Evolutionary conservation across 2,888 invertebrate species (phyloP).

Genomic region (Dasysyrphus tricinctus): DNA sequence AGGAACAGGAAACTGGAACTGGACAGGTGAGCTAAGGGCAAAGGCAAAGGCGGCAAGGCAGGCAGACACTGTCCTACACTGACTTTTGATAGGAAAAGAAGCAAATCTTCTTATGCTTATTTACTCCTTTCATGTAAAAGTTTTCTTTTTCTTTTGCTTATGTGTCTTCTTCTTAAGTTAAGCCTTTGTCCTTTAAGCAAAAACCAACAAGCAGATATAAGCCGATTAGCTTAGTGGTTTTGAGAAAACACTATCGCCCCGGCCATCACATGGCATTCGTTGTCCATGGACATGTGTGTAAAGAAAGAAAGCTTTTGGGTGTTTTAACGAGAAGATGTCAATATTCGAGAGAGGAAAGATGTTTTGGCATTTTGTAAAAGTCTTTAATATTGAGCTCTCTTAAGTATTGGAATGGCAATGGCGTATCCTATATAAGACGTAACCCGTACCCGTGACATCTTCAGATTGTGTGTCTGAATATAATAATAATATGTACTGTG

Average conservation of each 20-base stretch:
- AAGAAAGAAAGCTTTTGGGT: neutral
- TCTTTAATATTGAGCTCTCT: conserved; percentile 60
- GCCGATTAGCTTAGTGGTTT: conserved; percentile 73
- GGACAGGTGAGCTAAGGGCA: conserved; percentile 62
- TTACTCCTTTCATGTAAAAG: conserved; percentile 63
- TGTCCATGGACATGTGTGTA: conserved; percentile 26
- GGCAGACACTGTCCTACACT: conserved; percentile 6
- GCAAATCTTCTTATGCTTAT: conserved; percentile 73
- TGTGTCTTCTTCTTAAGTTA: conserved; percentile 43
- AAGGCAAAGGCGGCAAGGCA: neutral
- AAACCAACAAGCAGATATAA: conserved; percentile 75
- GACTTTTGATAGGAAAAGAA: conserved; percentile 39
- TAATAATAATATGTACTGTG: conserved; percentile 13
- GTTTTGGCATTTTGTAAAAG: conserved; percentile 43
- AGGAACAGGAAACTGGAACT: neutral
- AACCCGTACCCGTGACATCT: neutral
- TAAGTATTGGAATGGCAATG: conserved; percentile 45
- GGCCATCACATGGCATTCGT: conserved; percentile 15
- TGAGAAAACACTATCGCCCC: conserved; percentile 60
- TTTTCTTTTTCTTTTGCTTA: conserved; percentile 14
- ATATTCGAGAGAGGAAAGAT: conserved; percentile 5
- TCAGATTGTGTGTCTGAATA: neutral
- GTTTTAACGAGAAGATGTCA: conserved; percentile 14
- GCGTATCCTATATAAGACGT: neutral
- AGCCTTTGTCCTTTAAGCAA: conserved; percentile 72